Conservation (phyloP, 30 jellyfish, hydroid and myxozoan genomes). For the Aurelia coerulea region DNA sequence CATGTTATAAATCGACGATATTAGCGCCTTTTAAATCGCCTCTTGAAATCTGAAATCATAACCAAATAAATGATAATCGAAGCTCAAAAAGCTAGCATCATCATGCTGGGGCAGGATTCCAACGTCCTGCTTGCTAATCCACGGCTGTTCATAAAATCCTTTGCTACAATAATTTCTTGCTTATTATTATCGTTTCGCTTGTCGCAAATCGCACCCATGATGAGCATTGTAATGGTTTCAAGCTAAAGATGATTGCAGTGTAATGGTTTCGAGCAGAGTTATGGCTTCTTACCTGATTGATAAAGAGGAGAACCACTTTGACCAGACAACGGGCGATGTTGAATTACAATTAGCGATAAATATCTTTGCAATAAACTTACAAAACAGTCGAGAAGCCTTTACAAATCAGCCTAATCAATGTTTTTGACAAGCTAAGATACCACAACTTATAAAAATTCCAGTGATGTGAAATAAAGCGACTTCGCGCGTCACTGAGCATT, state of each 20-base stretch:
- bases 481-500: constrained; percentile 76
- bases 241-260: too few relatives aligned
- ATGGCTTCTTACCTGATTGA: constrained; percentile 1
- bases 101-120: not conserved
- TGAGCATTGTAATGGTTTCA: too few relatives aligned
- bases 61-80: too few relatives aligned
- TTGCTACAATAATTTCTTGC: too few relatives aligned
- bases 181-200: too few relatives aligned
- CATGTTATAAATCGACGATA: not conserved
- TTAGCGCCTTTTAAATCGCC: not conserved
- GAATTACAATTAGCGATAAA: constrained; percentile 65
- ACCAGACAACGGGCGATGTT: constrained; percentile 2
- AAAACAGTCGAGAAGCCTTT: constrained; percentile 39
- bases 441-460: constrained; percentile 59
- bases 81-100: too few relatives aligned
- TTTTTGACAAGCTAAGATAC: constrained; percentile 67
- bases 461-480: constrained; percentile 45
- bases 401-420: constrained; percentile 67
- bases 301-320: not conserved
- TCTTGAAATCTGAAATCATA: not conserved
- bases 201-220: too few relatives aligned
- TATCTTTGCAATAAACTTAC: constrained; percentile 56
- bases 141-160: not conserved
- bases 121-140: not conserved
- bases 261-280: not conserved